Evolutionary conservation across 2,113 vertebrate species (phyloP), one percentile per base, ranked within the genome.

Genomic region (Microtus pennsylvanicus): DNA sequence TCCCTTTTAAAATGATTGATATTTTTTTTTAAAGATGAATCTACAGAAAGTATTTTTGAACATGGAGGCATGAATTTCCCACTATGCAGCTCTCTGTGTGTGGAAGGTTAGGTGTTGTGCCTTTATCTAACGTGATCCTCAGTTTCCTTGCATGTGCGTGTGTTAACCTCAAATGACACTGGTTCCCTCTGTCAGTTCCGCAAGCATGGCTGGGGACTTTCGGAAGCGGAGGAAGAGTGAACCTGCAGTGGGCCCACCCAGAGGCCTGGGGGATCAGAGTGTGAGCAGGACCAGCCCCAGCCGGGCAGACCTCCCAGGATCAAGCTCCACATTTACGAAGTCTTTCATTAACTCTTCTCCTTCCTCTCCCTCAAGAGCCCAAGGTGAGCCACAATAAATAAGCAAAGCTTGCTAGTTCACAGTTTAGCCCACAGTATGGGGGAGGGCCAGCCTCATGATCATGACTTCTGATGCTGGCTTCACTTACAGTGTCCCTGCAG

Each of bases 211-310:
- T 28, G 99, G 99, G 26, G 99, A 99, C 98, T 99, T 99, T 97
- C 99, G 99, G 74, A 99, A 99, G 95, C 98, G 99, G 80, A 98
- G 99, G 99, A 99, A 99, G 99, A 99, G 99, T 0, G 99, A 99
- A 97, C 99, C 99, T 9, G 98, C 99, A 0, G 99, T 99, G 47
- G 99, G 98, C 78, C 99, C 99, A 35, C 99, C 98, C 22, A 98
- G 98, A 78, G 94, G 93, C 3, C 98, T 98, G 91, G 98, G 98
- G 1, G 99, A 99, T 0, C 99, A 98, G 83, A 98, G 98, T 11
- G 97, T 98, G 45, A 98, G 98, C 97, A 98, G 98, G 63, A 93
- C 96, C 1, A 98, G 98, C 85, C 98, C 98, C 2, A 98, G 98
- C 78, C 97, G 96, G 11, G 98, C 98, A 13, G 99, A 99, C 96